Evolutionary conservation across 2,888 invertebrate genomes (phyloP), one percentile per base, ranked within the genome.

Genomic region (Chelonus formosanus): DNA sequence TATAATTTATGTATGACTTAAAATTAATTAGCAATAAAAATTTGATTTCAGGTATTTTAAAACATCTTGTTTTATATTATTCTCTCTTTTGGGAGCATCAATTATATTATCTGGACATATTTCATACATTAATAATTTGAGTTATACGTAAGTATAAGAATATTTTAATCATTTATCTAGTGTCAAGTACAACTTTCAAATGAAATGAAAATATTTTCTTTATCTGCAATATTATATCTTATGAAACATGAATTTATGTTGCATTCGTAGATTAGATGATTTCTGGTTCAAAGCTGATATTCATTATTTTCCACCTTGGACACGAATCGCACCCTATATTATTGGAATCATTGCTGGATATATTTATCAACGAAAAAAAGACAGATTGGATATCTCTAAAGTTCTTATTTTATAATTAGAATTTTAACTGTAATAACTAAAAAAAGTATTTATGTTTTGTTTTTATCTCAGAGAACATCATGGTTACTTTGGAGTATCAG

Each of bases 301-400:
- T 3, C 65, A 89, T 48, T 85, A 85, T 65, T 76, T 79, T 65
- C 80, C 80, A 20, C 84, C 85, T 0, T 85, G 84, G 85, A 71
- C 76, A 5, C 78, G 85, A 70, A 78, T 84, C 40, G 78, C 81
- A 34, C 85, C 85, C 3, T 84, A 84, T 65, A 69, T 84, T 34
- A 70, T 84, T 34, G 85, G 84, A 56, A 78, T 84, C 86, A 87
- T 70, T 2, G 84, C 87, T 0, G 88, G 85, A 3, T 88, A 86
- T 76, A 70, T 86, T 58, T 69, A 85, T 32, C 58, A 73, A 48
- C 80, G 85, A 62, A 65, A 78, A 36, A 77, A 82, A 48, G 74
- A 75, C 36, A 74, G 76, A 65, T 67, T 82, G 32, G 54, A 40
- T 4, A 61, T 82, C 3, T 69, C 70, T 62, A 80, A 31, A 20